Evolutionary conservation across 1,140 invertebrate genomes (phyloP).

Genomic region (Tetragonula clypearis): DNA sequence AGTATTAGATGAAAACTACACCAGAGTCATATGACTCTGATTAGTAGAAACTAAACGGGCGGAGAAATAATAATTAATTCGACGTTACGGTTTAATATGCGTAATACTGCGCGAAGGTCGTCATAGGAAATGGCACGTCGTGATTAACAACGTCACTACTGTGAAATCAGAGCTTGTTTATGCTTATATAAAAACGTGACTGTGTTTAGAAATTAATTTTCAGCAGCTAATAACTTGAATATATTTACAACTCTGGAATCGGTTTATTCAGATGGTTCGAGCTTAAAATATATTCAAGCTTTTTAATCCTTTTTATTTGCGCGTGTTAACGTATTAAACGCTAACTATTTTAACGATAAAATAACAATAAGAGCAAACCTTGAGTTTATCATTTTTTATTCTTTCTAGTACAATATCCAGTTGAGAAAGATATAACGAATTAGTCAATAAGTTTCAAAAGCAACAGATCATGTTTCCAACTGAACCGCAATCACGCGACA

Average conservation of each 20-base stretch:
- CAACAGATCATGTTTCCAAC: neutral
- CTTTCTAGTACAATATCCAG: neutral
- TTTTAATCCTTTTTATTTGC: neutral
- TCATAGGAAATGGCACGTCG: slow-evolving; percentile 42
- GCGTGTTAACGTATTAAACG: neutral
- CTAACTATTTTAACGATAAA: too few relatives aligned
- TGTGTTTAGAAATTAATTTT: neutral
- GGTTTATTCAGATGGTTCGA: neutral
- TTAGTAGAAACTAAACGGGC: slow-evolving; percentile 21
- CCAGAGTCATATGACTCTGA: slow-evolving; percentile 1
- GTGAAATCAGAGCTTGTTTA: neutral
- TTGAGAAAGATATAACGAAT: neutral
- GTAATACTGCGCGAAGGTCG: slow-evolving; percentile 47
- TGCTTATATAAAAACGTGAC: neutral
- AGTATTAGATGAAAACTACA: neutral
- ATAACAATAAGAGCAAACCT: too few relatives aligned
- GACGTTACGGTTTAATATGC: slow-evolving; percentile 53
- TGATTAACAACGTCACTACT: neutral
- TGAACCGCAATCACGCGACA: neutral
- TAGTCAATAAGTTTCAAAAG: neutral
- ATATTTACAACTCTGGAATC: neutral
- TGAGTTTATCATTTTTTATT: neutral
- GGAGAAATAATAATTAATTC: slow-evolving; percentile 30
- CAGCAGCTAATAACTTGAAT: neutral
- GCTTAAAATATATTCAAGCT: neutral